These are phyloP conservation scores for Lampris megalopsis DNA, from an alignment of 2,113 vertebrate genomes.

Conservation along the genomic window DNA sequence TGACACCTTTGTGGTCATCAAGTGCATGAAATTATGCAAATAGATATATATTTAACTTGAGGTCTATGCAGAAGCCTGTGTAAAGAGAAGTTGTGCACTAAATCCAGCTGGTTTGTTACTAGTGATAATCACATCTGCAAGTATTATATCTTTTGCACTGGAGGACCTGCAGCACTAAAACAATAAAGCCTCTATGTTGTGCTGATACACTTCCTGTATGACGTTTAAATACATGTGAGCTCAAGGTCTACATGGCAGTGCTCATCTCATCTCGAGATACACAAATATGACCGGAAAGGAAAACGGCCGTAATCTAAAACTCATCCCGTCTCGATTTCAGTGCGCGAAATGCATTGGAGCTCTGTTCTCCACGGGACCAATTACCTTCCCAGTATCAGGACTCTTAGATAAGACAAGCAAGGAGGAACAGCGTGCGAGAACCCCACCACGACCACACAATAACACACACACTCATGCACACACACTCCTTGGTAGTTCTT, in stretches of 20 bases:
- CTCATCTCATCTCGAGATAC: neutral
- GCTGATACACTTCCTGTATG: neutral
- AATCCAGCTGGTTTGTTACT: neutral
- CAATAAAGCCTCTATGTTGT: constrained; percentile 17
- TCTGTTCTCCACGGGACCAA: neutral
- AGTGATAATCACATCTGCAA: too few relatives aligned
- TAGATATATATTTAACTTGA: neutral
- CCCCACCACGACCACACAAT: neutral
- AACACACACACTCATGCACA: neutral
- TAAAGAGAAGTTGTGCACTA: neutral
- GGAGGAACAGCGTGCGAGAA: neutral
- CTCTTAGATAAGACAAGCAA: constrained; percentile 3
- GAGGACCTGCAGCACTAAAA: constrained; percentile 36
- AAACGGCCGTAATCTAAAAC: neutral
- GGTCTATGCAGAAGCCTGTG: too few relatives aligned
- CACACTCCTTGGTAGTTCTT: constrained; percentile 14
- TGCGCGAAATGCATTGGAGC: neutral
- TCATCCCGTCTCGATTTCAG: neutral
- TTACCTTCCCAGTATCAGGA: neutral
- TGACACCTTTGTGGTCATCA: neutral
- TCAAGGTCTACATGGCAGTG: neutral
- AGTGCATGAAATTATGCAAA: neutral
- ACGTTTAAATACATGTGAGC: neutral
- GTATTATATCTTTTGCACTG: neutral
- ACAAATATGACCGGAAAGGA: neutral